phyloP scores from a whole-genome alignment of 1,140 invertebrate species.

The Zaprionus camerounensis region DNA sequence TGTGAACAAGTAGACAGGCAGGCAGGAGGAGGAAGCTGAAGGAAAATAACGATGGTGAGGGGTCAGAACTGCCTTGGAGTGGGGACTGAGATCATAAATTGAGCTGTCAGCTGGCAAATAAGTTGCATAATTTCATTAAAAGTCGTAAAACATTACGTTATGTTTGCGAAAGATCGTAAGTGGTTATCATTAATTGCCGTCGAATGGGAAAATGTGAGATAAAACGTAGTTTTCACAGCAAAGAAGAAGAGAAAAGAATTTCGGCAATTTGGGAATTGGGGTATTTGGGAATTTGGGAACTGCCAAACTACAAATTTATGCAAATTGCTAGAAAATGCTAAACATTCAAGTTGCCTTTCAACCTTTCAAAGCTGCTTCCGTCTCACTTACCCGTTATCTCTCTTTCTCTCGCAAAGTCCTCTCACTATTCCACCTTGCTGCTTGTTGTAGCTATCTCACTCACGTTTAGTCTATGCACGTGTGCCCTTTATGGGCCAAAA shows the following conservation, averaged over 20 bases:
- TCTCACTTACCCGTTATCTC: not conserved
- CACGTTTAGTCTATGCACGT: constrained; percentile 50
- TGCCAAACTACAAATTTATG: constrained; percentile 50
- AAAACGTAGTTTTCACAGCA: constrained; percentile 14
- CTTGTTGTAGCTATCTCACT: constrained; percentile 6
- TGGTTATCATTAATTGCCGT: constrained; percentile 56
- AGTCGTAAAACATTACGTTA: constrained; percentile 18
- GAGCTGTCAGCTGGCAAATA: constrained; percentile 76
- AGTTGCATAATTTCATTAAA: constrained; percentile 75
- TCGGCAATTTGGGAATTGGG: constrained; percentile 23
- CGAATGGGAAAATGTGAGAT: constrained; percentile 17
- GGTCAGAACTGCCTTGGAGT: constrained; percentile 35
- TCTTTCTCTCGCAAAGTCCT: not conserved
- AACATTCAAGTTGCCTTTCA: constrained; percentile 37
- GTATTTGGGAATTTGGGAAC: constrained; percentile 44
- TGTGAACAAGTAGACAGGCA: not conserved
- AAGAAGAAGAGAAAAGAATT: constrained; percentile 10
- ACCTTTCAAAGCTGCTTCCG: not conserved
- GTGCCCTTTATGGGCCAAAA: constrained; percentile 58
- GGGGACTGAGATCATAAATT: constrained; percentile 66
- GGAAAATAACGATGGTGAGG: constrained; percentile 1
- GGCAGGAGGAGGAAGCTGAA: constrained; percentile 36
- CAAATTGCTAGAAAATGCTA: constrained; percentile 59
- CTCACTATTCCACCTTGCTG: constrained; percentile 2
- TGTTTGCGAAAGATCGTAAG: constrained; percentile 20